Conservation (phyloP, 2,888 invertebrate genomes). For the Ochropleura plecta region DNA sequence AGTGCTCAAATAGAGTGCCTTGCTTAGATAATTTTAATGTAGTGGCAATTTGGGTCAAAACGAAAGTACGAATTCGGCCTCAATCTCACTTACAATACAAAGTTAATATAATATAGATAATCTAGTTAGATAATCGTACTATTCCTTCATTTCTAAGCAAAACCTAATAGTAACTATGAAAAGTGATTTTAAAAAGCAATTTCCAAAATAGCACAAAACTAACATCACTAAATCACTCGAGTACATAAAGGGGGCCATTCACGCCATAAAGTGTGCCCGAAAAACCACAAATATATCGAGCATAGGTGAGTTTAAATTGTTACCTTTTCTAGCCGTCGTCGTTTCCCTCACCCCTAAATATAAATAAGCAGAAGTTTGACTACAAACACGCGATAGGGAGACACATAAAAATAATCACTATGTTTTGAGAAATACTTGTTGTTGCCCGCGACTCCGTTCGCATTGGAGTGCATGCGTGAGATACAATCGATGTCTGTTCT, state of each 20-base stretch:
- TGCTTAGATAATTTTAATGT: background rate
- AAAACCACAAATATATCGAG: constrained; percentile 65
- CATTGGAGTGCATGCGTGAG: no score
- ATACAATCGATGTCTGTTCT: no score
- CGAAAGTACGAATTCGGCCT: background rate
- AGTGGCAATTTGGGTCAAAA: constrained; percentile 11
- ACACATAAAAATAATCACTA: background rate
- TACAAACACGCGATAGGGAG: background rate
- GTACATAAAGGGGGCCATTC: constrained; percentile 67
- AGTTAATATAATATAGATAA: no score
- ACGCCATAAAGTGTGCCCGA: constrained; percentile 62
- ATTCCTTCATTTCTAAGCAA: constrained; percentile 9
- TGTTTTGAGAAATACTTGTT: background rate
- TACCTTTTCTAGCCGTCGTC: constrained; percentile 62
- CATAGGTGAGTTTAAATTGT: constrained; percentile 77
- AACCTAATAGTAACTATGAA: background rate
- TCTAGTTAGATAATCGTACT: background rate
- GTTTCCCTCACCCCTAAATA: constrained; percentile 19
- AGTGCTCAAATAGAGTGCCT: background rate
- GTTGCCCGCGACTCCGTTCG: no score
- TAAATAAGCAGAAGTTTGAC: constrained; percentile 45
- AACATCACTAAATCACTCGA: constrained; percentile 62
- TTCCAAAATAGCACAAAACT: constrained; percentile 42
- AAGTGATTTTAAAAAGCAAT: constrained; percentile 30
- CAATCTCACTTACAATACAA: background rate